These are phyloP conservation scores for Lasius platythorax DNA, from an alignment of 2,888 invertebrate species.

Conservation along the genomic window DNA sequence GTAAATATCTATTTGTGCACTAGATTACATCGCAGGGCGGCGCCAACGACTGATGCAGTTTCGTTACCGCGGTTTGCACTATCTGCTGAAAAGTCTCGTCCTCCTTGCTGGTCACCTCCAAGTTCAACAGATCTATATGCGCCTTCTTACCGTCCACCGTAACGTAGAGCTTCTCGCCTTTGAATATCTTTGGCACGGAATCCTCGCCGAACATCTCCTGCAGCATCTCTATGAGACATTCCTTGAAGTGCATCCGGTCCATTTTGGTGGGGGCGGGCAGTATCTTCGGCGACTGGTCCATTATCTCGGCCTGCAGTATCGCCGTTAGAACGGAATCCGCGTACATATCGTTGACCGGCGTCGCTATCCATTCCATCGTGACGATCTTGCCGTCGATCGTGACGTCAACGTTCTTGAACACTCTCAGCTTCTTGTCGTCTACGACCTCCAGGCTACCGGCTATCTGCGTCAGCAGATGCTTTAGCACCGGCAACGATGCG, in stretches of 20 bases:
- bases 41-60: constrained; percentile 94
- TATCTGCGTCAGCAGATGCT: constrained; percentile 92
- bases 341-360: constrained; percentile 98
- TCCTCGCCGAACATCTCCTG: constrained; percentile 98
- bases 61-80: constrained; percentile 94
- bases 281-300: constrained; percentile 89
- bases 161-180: constrained; percentile 95
- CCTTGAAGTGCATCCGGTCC: constrained; percentile 96
- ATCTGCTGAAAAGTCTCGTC: constrained; percentile 94
- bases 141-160: constrained; percentile 95
- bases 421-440: constrained; percentile 92
- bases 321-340: constrained; percentile 98
- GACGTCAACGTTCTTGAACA: constrained; percentile 94
- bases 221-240: constrained; percentile 95
- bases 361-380: constrained; percentile 97
- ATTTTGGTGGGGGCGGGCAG: constrained; percentile 90
- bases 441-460: constrained; percentile 91
- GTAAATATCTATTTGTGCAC: constrained; percentile 34
- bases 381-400: constrained; percentile 93
- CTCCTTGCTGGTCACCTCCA: constrained; percentile 93
- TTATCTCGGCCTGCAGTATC: constrained; percentile 93
- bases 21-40: constrained; percentile 86
- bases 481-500: constrained; percentile 91
- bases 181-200: constrained; percentile 96
- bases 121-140: constrained; percentile 92